A percentile compares a stretch with the other conserved stretches of the same genome.
phyloP scores from a whole-genome alignment of 1,140 invertebrate species.

The Pseudobourletiella spinata region DNA sequence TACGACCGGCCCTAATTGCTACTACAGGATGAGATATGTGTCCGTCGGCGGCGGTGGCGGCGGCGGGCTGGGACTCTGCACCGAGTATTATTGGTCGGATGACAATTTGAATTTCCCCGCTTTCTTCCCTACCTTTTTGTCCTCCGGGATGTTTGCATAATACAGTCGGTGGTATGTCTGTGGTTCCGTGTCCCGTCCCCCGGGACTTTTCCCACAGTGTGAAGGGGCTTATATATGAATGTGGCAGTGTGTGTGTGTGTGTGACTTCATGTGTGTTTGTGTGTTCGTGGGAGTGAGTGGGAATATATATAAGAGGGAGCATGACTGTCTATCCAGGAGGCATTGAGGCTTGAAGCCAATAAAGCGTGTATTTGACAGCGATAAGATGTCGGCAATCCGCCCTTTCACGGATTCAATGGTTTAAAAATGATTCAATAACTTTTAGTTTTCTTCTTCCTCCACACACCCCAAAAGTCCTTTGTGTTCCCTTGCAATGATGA shows the following conservation, averaged over 20 bases:
- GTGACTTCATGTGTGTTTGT: neutral
- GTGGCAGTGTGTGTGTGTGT: neutral
- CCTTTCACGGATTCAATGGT: constrained; percentile 31
- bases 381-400: constrained; percentile 26
- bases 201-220: neutral
- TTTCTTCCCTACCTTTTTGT: too few relatives aligned
- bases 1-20: too few relatives aligned
- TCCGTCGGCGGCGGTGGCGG: too few relatives aligned
- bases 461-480: constrained; percentile 16
- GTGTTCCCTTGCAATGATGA: too few relatives aligned
- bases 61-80: too few relatives aligned
- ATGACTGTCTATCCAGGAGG: constrained; percentile 21
- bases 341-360: constrained; percentile 32
- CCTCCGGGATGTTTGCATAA: too few relatives aligned
- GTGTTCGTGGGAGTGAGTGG: neutral
- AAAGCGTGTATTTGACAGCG: constrained; percentile 35
- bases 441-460: constrained; percentile 32
- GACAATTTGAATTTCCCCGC: too few relatives aligned
- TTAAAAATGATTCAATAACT: constrained; percentile 37
- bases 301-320: neutral
- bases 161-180: too few relatives aligned
- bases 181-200: too few relatives aligned
- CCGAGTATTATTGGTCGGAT: too few relatives aligned
- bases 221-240: neutral
- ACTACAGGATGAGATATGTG: too few relatives aligned